A percentile compares a stretch with the other conserved stretches of the same genome.
phyloP scores from a whole-genome alignment of 2,797 vertebrate species.

The Arrhamphus sclerolepis region DNA sequence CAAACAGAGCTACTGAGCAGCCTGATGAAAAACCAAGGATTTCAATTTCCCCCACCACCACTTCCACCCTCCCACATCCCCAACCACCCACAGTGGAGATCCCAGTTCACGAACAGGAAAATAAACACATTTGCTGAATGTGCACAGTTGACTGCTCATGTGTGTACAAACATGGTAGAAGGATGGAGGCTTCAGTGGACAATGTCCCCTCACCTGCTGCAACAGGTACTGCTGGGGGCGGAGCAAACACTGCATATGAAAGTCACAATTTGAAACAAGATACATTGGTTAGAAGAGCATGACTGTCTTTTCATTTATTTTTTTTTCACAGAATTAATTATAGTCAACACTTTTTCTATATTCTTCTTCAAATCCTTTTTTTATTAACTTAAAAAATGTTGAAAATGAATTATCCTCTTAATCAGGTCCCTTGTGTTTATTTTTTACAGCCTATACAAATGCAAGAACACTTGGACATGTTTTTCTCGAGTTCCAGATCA shows the following conservation, averaged over 20 bases:
- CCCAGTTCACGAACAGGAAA: neutral
- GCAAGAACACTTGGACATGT: neutral
- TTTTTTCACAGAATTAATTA: no score
- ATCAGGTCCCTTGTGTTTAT: no score
- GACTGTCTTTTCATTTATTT: no score
- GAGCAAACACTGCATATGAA: slow-evolving; percentile 29
- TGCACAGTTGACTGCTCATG: neutral
- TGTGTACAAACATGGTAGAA: neutral
- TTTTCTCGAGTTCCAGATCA: no score
- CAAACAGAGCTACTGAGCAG: slow-evolving; percentile 14
- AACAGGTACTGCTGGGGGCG: neutral
- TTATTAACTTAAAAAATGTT: no score
- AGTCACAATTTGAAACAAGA: slow-evolving; percentile 7
- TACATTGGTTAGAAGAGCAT: no score
- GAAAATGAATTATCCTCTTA: no score
- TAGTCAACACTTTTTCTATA: no score
- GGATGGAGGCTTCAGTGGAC: no score
- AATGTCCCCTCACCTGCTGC: slow-evolving; percentile 43
- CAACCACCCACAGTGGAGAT: slow-evolving; percentile 2
- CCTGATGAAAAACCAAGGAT: neutral
- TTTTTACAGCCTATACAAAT: neutral
- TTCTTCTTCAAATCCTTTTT: no score
- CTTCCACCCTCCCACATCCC: no score
- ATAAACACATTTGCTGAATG: neutral
- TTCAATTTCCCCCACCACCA: neutral